Evolutionary conservation across 2,888 invertebrate genomes (phyloP), one percentile per base, ranked within the genome.

Genomic region (Hetaerina titia): DNA sequence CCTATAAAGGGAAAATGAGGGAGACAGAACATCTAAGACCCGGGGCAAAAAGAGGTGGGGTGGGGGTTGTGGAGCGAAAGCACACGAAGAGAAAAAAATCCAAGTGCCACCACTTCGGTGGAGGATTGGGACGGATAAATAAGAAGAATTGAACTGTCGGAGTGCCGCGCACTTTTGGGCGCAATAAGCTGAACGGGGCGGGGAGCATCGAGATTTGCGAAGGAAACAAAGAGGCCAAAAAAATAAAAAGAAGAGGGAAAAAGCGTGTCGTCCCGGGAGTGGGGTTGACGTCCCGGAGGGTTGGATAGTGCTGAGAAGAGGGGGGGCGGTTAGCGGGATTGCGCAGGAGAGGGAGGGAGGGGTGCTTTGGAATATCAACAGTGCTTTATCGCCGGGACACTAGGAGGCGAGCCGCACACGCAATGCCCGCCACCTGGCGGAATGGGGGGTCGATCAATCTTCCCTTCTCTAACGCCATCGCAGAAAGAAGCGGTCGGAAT

Each of bases 391-490:
- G n/a, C 8, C 89, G 58, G 58, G 58, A 56, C 57, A n/a, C 58
- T 22, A n/a, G 58, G 89, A 89, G 58, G 58, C 89, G 81, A 81
- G 89, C 89, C 89, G 58, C 89, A 89, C 89, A 57, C 89, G 57
- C 17, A 11, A 22, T 57, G 22, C 89, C 19, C 89, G 57, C 56
- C 89, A 57, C 57, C 57, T 19, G 17, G 22, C 57, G 22, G n/a
- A 57, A 22, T 17, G 22, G 89, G 22, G n/a, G 89, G 57, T n/a
- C 89, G 31, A 89, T 89, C 89, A 31, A 15, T 31, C 22, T 22
- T 2, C 58, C 58, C 9, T n/a, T 5, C 56, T 7, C 56, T 31
- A 31, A 22, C 56, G 56, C 57, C 15, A 13, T 15, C 15, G 17
- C 88, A 19, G n/a, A 88, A 88, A n/a, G 58, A 58, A 89, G 89